Percentiles rank a stretch among this genome's conserved stretches.
phyloP scores from a whole-genome alignment of 2,888 invertebrate genomes.

The Cantharis rustica region DNA sequence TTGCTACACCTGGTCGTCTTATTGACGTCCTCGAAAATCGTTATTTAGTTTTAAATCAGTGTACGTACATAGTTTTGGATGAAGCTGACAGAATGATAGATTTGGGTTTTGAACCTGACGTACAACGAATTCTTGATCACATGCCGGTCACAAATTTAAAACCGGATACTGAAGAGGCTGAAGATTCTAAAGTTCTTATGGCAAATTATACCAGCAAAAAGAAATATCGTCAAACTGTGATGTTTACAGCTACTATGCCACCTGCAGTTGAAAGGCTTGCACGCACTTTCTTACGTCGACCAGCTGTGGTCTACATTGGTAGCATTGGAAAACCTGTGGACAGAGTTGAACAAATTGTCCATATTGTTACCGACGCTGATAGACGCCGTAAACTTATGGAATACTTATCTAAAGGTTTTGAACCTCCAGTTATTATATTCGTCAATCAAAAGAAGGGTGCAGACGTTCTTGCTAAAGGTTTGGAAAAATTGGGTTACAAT shows the following conservation, averaged over 20 bases:
- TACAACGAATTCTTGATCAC: conserved; percentile 95
- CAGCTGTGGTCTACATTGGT: conserved; percentile 96
- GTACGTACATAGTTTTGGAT: conserved; percentile 95
- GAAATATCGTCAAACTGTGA: conserved; percentile 98
- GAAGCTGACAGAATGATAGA: conserved; percentile 99
- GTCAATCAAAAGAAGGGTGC: conserved; percentile 99
- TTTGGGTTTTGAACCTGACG: conserved; percentile 99
- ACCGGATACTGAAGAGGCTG: conserved; percentile 97
- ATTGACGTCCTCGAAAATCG: conserved; percentile 98
- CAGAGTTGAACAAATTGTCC: conserved; percentile 95
- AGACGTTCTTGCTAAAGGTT: conserved; percentile 93
- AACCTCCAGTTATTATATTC: conserved; percentile 98
- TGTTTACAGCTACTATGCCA: conserved; percentile 99
- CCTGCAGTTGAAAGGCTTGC: conserved; percentile 96
- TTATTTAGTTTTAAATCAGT: conserved; percentile 94
- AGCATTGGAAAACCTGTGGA: conserved; percentile 95
- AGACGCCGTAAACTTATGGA: conserved; percentile 96
- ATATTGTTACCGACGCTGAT: conserved; percentile 93
- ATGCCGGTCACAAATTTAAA: conserved; percentile 98
- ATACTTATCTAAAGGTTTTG: conserved; percentile 86
- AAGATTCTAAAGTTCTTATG: conserved; percentile 75
- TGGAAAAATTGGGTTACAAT: conserved; percentile 96
- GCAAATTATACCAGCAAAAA: conserved; percentile 95
- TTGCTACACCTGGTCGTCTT: conserved; percentile 98
- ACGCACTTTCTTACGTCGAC: conserved; percentile 89